Evolutionary conservation across 1,140 invertebrate species (phyloP).

Genomic region (Chlorops oryzae): DNA sequence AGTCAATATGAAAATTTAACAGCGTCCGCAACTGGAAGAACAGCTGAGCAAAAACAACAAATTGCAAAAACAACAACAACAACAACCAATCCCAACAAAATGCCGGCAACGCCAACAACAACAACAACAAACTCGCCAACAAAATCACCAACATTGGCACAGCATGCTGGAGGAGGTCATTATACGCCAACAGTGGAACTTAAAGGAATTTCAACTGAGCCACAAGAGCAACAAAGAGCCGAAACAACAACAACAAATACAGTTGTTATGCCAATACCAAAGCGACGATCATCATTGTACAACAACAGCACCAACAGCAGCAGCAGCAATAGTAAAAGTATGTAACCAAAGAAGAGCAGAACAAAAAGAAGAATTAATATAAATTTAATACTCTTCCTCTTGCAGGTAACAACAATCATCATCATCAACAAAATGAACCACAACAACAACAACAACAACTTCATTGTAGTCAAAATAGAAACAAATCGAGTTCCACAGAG

Average conservation of each 20-base stretch:
- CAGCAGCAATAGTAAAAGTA: conserved; percentile 20
- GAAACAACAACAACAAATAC: conserved; percentile 18
- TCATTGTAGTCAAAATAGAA: too few species aligned
- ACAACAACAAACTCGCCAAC: background rate
- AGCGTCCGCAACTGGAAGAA: too few species aligned
- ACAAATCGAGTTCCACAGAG: too few species aligned
- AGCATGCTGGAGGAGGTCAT: conserved; percentile 45
- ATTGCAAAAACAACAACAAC: background rate
- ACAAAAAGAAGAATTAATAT: conserved; percentile 9
- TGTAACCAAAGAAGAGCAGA: conserved; percentile 15
- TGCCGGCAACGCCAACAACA: conserved; percentile 2
- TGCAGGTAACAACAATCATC: background rate
- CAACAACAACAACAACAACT: conserved; percentile 2
- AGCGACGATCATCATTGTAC: conserved; percentile 41
- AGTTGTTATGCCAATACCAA: conserved; percentile 34
- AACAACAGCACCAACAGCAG: conserved; percentile 13
- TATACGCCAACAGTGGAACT: conserved; percentile 24
- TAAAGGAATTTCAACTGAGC: conserved; percentile 16
- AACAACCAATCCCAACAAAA: background rate
- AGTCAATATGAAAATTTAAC: too few species aligned
- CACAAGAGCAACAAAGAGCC: conserved; percentile 26
- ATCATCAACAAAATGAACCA: background rate
- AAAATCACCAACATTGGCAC: background rate
- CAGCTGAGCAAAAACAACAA: background rate
- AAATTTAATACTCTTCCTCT: too few species aligned